phyloP scores from a whole-genome alignment of 1,140 invertebrate genomes.

The Prorops nasuta region DNA sequence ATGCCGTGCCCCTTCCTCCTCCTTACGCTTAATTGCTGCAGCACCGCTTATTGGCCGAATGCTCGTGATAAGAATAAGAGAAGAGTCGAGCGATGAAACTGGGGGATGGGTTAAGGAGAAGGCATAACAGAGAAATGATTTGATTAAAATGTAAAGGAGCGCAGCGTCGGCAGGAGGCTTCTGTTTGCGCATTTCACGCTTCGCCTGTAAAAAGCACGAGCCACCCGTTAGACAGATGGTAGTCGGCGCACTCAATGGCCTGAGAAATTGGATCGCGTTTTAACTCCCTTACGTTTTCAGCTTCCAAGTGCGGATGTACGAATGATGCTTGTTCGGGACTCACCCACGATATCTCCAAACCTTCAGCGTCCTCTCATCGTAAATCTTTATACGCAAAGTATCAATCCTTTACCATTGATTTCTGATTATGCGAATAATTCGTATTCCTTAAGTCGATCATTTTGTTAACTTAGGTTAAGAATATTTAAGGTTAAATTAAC shows the following conservation, averaged over 20 bases:
- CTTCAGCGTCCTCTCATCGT: neutral
- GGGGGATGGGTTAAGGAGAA: slow-evolving; percentile 1
- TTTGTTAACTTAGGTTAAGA: too few relatives aligned
- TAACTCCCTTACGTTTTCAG: slow-evolving; percentile 55
- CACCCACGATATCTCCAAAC: too few relatives aligned
- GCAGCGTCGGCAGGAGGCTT: slow-evolving; percentile 33
- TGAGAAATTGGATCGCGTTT: slow-evolving; percentile 59
- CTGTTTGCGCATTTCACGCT: slow-evolving; percentile 59
- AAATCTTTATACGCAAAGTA: too few relatives aligned
- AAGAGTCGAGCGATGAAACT: slow-evolving; percentile 3
- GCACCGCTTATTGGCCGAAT: too few relatives aligned
- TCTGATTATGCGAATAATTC: too few relatives aligned
- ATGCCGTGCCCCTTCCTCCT: too few relatives aligned
- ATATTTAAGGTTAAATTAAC: too few relatives aligned
- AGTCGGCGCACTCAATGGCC: slow-evolving; percentile 57
- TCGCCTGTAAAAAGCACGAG: slow-evolving; percentile 53
- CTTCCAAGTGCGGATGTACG: neutral
- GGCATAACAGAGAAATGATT: slow-evolving; percentile 55
- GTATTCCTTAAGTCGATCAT: too few relatives aligned
- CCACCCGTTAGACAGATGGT: slow-evolving; percentile 55
- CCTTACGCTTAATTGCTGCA: too few relatives aligned
- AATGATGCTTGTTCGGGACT: too few relatives aligned
- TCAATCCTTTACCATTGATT: too few relatives aligned
- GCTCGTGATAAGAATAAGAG: slow-evolving; percentile 3
- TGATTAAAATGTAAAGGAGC: slow-evolving; percentile 58